Conservation (phyloP, 35 echinoderm and acorn worm species). For the Apostichopus californicus region DNA sequence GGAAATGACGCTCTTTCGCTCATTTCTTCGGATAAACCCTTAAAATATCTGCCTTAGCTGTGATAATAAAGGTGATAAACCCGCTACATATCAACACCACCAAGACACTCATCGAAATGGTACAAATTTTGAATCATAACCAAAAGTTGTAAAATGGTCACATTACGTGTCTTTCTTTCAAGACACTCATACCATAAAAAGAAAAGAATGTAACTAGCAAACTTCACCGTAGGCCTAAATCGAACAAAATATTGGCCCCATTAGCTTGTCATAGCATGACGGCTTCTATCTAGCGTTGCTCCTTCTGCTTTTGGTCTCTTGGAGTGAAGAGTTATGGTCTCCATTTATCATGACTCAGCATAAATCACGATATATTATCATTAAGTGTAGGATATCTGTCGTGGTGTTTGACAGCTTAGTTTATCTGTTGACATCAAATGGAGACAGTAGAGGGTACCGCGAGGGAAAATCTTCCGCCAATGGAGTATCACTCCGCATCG, state of each 20-base stretch:
- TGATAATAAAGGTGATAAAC: neutral
- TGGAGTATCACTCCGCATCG: constrained; percentile 7
- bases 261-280: constrained; percentile 18
- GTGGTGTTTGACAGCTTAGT: constrained; percentile 47
- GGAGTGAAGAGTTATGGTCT: constrained; percentile 21
- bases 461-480: neutral
- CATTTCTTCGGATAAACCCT: too few relatives aligned
- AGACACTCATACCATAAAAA: neutral
- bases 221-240: neutral
- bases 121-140: neutral
- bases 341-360: constrained; percentile 49
- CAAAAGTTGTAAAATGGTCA: neutral
- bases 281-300: neutral
- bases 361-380: constrained; percentile 49
- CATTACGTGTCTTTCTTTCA: neutral
- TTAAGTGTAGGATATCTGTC: constrained; percentile 42
- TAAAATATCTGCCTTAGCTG: too few relatives aligned
- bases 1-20: too few relatives aligned
- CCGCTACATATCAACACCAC: too few relatives aligned
- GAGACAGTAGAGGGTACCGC: constrained; percentile 15
- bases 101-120: too few relatives aligned
- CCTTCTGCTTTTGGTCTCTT: neutral
- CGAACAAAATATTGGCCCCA: constrained; percentile 21
- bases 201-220: neutral
- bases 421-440: constrained; percentile 47